phyloP scores from a whole-genome alignment of 2,113 vertebrate genomes.

The Periophthalmodon schlosseri region DNA sequence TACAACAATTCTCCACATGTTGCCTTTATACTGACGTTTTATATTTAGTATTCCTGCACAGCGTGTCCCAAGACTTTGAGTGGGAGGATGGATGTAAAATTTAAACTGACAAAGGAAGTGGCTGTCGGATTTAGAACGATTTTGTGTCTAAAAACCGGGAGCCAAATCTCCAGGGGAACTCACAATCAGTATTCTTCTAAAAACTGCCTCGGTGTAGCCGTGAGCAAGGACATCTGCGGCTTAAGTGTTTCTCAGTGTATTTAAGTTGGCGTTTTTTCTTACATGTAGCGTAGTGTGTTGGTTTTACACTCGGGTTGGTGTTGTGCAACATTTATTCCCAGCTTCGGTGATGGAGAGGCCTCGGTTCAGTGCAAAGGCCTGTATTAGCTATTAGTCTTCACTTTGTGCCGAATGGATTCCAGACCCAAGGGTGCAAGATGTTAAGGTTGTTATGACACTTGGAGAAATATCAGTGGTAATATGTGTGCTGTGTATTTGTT shows the following conservation, averaged over 20 bases:
- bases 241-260: slow-evolving; percentile 44
- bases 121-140: slow-evolving; percentile 26
- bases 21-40: background rate
- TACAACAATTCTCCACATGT: too few relatives aligned
- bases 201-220: slow-evolving; percentile 37
- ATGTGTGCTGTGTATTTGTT: background rate
- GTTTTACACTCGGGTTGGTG: slow-evolving; percentile 27
- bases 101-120: slow-evolving; percentile 35
- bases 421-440: slow-evolving; percentile 9
- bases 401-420: slow-evolving; percentile 3
- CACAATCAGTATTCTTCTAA: slow-evolving; percentile 38
- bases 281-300: slow-evolving; percentile 35
- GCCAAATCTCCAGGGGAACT: slow-evolving; percentile 25
- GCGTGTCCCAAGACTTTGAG: slow-evolving; percentile 13
- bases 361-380: slow-evolving; percentile 23
- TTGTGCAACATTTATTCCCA: slow-evolving; percentile 45
- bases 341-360: slow-evolving; percentile 29
- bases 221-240: slow-evolving; percentile 62
- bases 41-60: slow-evolving; percentile 39
- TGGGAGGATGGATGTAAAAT: slow-evolving; percentile 37
- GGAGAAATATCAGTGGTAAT: background rate
- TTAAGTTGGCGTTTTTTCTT: slow-evolving; percentile 27
- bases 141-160: background rate
- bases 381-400: slow-evolving; percentile 30
- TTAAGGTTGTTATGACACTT: slow-evolving; percentile 21